phyloP scores from a whole-genome alignment of 2,113 vertebrate genomes.

The Cryptotis parvus region DNA sequence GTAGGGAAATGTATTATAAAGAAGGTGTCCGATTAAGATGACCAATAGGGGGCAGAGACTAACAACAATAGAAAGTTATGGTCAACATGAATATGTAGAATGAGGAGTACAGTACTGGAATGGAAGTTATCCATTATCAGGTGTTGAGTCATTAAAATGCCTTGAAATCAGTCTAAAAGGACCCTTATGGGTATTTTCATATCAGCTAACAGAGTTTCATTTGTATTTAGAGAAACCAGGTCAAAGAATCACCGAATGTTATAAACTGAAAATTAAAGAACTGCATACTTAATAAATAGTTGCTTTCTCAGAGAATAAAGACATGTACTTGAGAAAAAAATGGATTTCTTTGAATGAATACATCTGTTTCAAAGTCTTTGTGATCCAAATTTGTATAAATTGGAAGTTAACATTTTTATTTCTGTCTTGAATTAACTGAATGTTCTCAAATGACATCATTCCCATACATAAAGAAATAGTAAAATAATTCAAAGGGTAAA shows the following conservation, averaged over 20 bases:
- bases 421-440: neutral
- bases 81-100: neutral
- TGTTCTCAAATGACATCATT: neutral
- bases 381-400: neutral
- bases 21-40: neutral
- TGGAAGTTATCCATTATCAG: neutral
- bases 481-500: neutral
- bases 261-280: neutral
- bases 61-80: neutral
- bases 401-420: neutral
- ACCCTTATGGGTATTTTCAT: neutral
- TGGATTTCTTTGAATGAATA: neutral
- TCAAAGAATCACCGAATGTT: neutral
- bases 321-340: neutral
- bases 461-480: neutral
- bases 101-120: neutral
- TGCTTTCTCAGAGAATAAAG: neutral
- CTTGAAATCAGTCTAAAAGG: neutral
- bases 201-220: neutral
- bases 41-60: neutral
- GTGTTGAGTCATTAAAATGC: constrained; percentile 21
- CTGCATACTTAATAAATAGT: neutral
- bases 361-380: neutral
- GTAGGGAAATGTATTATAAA: neutral
- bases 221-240: neutral